phyloP scores from a whole-genome alignment of 2,797 vertebrate species.

The Oophaga sylvatica region DNA sequence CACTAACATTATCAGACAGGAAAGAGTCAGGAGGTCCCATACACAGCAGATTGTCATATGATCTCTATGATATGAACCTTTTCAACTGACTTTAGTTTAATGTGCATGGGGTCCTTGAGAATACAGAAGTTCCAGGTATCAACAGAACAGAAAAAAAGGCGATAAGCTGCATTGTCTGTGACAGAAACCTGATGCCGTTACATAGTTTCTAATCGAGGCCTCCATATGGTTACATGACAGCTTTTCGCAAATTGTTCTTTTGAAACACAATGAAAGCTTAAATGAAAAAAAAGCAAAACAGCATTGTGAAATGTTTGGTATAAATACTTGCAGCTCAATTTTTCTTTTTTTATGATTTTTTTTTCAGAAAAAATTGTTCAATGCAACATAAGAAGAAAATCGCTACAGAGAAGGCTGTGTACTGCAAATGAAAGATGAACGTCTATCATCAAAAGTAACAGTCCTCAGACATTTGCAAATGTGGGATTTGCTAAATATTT shows the following conservation, averaged over 20 bases:
- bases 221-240: conserved; percentile 49
- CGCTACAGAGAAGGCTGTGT: background rate
- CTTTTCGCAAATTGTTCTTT: conserved; percentile 37
- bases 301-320: conserved; percentile 23
- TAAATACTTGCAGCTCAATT: conserved; percentile 11
- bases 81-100: no score
- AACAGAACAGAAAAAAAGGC: background rate
- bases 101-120: background rate
- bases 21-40: no score
- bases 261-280: conserved; percentile 42
- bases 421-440: background rate
- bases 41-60: no score
- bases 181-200: background rate
- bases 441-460: background rate
- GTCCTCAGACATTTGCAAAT: background rate
- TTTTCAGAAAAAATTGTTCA: background rate
- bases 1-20: no score
- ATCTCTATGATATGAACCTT: no score
- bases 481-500: no score
- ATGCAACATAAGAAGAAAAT: background rate
- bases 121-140: background rate
- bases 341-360: conserved; percentile 13
- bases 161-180: background rate
- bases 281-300: background rate
- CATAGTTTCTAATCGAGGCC: conserved; percentile 35